Percentiles rank a stretch among this genome's conserved stretches.
Conservation (phyloP, 2,797 vertebrate species). For the Sandelia bainsii region DNA sequence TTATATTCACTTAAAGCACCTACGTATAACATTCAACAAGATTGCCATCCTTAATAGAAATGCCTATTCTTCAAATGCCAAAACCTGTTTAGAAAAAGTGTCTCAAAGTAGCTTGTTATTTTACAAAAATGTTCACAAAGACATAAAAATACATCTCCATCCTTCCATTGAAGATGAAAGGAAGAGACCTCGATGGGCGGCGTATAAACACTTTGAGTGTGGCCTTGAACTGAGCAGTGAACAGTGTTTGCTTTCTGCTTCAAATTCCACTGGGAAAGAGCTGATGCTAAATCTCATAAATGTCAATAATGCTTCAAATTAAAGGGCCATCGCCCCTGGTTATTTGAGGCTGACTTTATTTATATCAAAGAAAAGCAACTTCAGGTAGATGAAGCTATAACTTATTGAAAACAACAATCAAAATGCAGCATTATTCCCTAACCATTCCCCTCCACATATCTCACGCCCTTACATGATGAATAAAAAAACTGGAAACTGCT, state of each 20-base stretch:
- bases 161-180: too few species aligned
- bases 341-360: neutral
- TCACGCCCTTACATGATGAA: conserved; percentile 20
- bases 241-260: neutral
- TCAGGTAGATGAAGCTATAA: neutral
- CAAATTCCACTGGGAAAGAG: neutral
- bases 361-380: neutral
- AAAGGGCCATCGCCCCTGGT: conserved; percentile 4
- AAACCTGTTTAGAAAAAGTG: too few species aligned
- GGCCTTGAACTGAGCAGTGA: conserved; percentile 7
- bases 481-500: conserved; percentile 24
- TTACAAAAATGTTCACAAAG: too few species aligned
- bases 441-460: neutral
- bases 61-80: too few species aligned
- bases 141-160: too few species aligned
- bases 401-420: conserved; percentile 1
- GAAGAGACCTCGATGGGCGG: too few species aligned
- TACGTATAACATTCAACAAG: too few species aligned
- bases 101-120: too few species aligned
- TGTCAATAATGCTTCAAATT: neutral
- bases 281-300: conserved; percentile 15
- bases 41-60: too few species aligned
- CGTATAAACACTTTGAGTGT: too few species aligned
- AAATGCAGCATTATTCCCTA: neutral
- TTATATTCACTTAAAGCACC: too few species aligned